Evolutionary conservation across 2,888 invertebrate species (phyloP).

Genomic region (Aphelenchoides bicaudatus): DNA sequence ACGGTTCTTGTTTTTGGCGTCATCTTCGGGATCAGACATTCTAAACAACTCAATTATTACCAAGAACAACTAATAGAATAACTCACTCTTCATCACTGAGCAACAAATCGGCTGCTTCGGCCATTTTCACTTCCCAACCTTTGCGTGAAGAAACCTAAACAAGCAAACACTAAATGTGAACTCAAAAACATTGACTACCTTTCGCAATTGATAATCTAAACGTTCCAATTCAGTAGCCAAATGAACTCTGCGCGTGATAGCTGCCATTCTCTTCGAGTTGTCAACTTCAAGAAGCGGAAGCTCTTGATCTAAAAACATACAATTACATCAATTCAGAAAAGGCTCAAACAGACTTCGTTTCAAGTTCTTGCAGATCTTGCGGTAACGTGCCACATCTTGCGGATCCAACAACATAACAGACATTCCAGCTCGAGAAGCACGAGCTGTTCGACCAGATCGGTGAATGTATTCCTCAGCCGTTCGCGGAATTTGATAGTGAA

Average conservation of each 20-base stretch:
- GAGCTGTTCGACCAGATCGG: constrained; percentile 89
- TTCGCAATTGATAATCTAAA: constrained; percentile 69
- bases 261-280: constrained; percentile 64
- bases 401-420: constrained; percentile 88
- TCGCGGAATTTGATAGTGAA: constrained; percentile 92
- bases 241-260: constrained; percentile 72
- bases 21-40: constrained; percentile 15
- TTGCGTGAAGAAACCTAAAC: constrained; percentile 61
- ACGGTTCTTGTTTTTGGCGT: constrained; percentile 20
- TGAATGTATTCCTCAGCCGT: constrained; percentile 94
- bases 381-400: constrained; percentile 73
- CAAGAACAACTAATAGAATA: background rate
- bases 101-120: constrained; percentile 77
- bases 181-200: constrained; percentile 35
- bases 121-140: constrained; percentile 81
- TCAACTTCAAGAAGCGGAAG: constrained; percentile 78
- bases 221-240: constrained; percentile 78
- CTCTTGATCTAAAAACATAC: constrained; percentile 70
- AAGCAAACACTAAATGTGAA: background rate
- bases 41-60: background rate
- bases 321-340: background rate
- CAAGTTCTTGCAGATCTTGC: constrained; percentile 77
- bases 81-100: constrained; percentile 69
- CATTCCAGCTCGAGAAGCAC: constrained; percentile 81
- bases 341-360: constrained; percentile 70